Conservation (phyloP, 2,888 invertebrate species). For the Drosophila parthenogenetica region DNA sequence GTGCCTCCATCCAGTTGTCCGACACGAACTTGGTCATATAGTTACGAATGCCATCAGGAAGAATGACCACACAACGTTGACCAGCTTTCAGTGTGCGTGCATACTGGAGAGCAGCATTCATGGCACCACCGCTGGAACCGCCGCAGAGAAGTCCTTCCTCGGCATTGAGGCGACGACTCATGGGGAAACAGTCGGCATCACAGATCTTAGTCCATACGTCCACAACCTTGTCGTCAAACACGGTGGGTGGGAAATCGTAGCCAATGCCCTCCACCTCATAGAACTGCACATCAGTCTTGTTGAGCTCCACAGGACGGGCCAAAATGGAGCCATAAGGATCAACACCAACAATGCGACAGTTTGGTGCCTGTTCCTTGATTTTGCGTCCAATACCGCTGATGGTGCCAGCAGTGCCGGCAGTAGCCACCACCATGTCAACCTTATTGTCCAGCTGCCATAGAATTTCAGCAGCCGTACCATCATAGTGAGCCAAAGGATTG, state of each 20-base stretch:
- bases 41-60: slow-evolving; percentile 98
- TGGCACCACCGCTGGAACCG: slow-evolving; percentile 96
- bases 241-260: slow-evolving; percentile 98
- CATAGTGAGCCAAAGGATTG: slow-evolving; percentile 99
- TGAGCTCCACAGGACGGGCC: slow-evolving; percentile 92
- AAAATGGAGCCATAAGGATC: slow-evolving; percentile 97
- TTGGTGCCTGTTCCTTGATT: slow-evolving; percentile 94
- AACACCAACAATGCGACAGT: slow-evolving; percentile 92
- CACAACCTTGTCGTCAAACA: slow-evolving; percentile 91
- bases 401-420: slow-evolving; percentile 98
- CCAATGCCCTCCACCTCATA: slow-evolving; percentile 98
- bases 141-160: slow-evolving; percentile 97
- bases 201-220: slow-evolving; percentile 95
- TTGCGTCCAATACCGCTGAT: slow-evolving; percentile 96
- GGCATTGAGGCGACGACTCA: slow-evolving; percentile 94
- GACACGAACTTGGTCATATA: slow-evolving; percentile 98
- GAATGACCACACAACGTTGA: slow-evolving; percentile 93
- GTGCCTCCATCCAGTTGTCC: slow-evolving; percentile 97
- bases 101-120: slow-evolving; percentile 90
- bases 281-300: slow-evolving; percentile 89
- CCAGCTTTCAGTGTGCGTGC: slow-evolving; percentile 92
- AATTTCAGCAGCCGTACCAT: slow-evolving; percentile 97
- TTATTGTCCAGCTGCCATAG: slow-evolving; percentile 88
- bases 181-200: slow-evolving; percentile 92
- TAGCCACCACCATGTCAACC: slow-evolving; percentile 94